A percentile compares a stretch with the other conserved stretches of the same genome.
Evolutionary conservation across 2,797 vertebrate species (phyloP).

Genomic region (Emydoidea blandingii): DNA sequence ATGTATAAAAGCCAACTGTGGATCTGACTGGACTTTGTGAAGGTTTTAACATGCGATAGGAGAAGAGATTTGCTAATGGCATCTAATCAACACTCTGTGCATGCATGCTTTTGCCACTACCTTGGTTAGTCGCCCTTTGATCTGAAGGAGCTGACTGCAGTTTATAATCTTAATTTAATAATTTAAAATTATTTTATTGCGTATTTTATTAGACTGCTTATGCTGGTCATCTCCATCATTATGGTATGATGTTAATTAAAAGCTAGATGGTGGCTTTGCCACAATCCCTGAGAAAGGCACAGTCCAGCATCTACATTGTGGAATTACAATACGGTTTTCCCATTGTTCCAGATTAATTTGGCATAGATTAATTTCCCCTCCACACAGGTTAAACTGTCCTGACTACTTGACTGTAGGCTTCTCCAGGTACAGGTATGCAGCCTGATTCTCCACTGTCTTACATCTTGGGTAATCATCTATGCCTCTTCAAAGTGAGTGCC

Average conservation of each 20-base stretch:
- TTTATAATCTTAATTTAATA: not conserved
- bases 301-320: not conserved
- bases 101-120: not conserved
- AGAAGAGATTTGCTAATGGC: not conserved
- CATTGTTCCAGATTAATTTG: rapidly evolving
- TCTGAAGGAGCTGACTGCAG: not conserved
- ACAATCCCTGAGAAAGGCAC: not conserved
- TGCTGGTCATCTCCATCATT: not conserved
- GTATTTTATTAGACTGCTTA: not conserved
- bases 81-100: not conserved
- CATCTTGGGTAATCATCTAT: not conserved
- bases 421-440: not conserved
- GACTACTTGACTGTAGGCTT: not conserved
- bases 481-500: not conserved
- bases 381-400: not conserved
- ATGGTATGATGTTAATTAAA: not conserved
- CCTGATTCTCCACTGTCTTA: not conserved
- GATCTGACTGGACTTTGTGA: not conserved
- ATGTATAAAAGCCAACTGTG: not conserved
- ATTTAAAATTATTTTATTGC: not conserved
- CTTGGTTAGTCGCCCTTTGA: not conserved
- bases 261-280: not conserved
- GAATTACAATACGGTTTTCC: not conserved
- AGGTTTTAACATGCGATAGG: not conserved
- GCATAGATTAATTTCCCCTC: not conserved